A percentile compares a stretch with the other conserved stretches of the same genome.
These are phyloP conservation scores for Aphidius colemani DNA, from an alignment of 2,888 invertebrate species.

Conservation along the genomic window DNA sequence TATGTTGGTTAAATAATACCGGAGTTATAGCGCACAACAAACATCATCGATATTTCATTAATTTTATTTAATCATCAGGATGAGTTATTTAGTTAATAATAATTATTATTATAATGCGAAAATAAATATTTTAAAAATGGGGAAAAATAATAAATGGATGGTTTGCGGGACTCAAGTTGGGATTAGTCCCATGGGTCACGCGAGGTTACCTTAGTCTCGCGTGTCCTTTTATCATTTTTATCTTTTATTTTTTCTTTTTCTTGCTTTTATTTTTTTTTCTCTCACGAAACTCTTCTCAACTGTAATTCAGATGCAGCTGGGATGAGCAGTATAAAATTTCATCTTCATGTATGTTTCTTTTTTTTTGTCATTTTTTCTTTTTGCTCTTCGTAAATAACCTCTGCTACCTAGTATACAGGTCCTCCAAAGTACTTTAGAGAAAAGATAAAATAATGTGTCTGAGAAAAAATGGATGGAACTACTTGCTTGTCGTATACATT, in stretches of 20 bases:
- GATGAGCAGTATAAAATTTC: slow-evolving; percentile 20
- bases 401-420: too few species aligned
- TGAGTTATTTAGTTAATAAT: not conserved
- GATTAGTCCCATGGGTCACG: slow-evolving; percentile 18
- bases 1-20: not conserved
- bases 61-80: not conserved
- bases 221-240: slow-evolving; percentile 17
- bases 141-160: slow-evolving; percentile 18
- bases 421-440: too few species aligned
- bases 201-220: slow-evolving; percentile 17
- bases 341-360: too few species aligned
- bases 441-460: too few species aligned
- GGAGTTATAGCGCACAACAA: too few species aligned
- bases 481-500: too few species aligned
- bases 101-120: too few species aligned
- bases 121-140: too few species aligned
- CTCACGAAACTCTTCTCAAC: slow-evolving; percentile 6
- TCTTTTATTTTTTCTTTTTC: slow-evolving; percentile 14
- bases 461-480: too few species aligned
- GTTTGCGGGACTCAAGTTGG: slow-evolving; percentile 21
- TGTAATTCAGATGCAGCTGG: slow-evolving; percentile 10
- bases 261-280: not conserved
- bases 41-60: not conserved
- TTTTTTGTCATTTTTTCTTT: too few species aligned
- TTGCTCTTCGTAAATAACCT: too few species aligned